phyloP scores from a whole-genome alignment of 2,797 vertebrate genomes.

The Neoniphon sammara region DNA sequence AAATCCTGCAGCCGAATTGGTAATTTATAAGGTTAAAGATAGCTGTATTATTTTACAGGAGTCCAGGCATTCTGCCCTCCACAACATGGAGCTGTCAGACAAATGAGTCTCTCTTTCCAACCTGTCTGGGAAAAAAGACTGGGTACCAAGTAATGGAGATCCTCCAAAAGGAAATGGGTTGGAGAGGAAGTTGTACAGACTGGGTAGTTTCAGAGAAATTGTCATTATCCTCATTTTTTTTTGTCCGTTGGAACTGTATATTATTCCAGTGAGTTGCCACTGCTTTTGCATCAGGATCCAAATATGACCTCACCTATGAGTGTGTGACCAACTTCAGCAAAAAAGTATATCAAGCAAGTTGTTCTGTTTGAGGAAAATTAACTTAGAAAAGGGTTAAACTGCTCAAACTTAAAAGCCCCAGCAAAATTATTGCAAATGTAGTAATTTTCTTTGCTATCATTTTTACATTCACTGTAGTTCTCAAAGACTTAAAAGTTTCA shows the following conservation, averaged over 20 bases:
- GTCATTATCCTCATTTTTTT: slow-evolving; percentile 65
- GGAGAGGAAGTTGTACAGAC: slow-evolving; percentile 61
- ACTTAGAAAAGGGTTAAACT: too few relatives aligned
- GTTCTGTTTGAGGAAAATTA: too few relatives aligned
- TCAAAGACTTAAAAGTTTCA: background rate
- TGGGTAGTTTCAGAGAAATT: slow-evolving; percentile 57
- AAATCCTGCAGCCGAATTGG: slow-evolving; percentile 44
- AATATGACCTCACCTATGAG: slow-evolving; percentile 30
- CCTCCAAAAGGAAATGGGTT: slow-evolving; percentile 54
- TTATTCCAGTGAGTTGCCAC: slow-evolving; percentile 14
- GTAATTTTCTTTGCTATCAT: too few relatives aligned
- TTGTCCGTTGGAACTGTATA: slow-evolving; percentile 21
- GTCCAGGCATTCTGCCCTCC: slow-evolving; percentile 57
- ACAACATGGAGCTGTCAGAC: slow-evolving; percentile 50
- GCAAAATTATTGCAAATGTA: too few relatives aligned
- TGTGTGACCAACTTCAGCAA: slow-evolving; percentile 13
- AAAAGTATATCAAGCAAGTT: too few relatives aligned
- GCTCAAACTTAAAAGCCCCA: too few relatives aligned
- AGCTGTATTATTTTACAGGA: slow-evolving; percentile 67
- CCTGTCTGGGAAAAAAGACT: slow-evolving; percentile 59
- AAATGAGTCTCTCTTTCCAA: slow-evolving; percentile 70
- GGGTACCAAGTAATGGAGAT: slow-evolving; percentile 15
- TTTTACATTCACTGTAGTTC: too few relatives aligned
- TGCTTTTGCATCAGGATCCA: slow-evolving; percentile 13
- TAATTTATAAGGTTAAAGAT: slow-evolving; percentile 54